Evolutionary conservation across 2,797 vertebrate genomes (phyloP).

Genomic region (Artibeus jamaicensis): DNA sequence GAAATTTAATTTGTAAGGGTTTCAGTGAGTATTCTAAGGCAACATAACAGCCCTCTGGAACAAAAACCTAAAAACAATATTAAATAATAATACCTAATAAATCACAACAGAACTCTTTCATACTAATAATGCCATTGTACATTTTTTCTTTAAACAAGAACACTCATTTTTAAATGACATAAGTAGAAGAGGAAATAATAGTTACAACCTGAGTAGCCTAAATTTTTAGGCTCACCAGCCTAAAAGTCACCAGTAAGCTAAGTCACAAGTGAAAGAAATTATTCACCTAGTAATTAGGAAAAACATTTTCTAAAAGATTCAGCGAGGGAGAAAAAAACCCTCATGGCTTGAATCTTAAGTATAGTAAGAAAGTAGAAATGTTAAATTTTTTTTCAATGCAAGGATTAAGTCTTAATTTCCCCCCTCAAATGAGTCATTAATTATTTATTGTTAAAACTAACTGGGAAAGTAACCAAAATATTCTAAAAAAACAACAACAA

Average conservation of each 20-base stretch:
- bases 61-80: not conserved
- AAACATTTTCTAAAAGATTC: slow-evolving; percentile 26
- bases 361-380: not conserved
- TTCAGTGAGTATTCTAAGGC: not conserved
- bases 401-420: not conserved
- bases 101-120: not conserved
- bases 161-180: not conserved
- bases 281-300: not conserved
- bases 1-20: not conserved
- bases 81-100: not conserved
- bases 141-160: slow-evolving; percentile 38
- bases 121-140: not conserved
- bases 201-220: not conserved
- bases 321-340: not conserved
- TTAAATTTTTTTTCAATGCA: slow-evolving; percentile 20
- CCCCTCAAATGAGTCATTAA: not conserved
- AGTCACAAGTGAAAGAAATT: slow-evolving; percentile 5
- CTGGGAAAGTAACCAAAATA: not conserved
- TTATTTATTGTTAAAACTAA: slow-evolving; percentile 19
- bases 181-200: not conserved
- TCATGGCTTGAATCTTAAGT: not conserved
- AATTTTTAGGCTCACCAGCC: not conserved
- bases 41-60: not conserved
- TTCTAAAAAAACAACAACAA: not conserved
- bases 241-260: slow-evolving; percentile 1